A percentile compares a stretch with the other conserved stretches of the same genome.
Evolutionary conservation across 2,797 vertebrate genomes (phyloP).

Genomic region (Psittacula echo): DNA sequence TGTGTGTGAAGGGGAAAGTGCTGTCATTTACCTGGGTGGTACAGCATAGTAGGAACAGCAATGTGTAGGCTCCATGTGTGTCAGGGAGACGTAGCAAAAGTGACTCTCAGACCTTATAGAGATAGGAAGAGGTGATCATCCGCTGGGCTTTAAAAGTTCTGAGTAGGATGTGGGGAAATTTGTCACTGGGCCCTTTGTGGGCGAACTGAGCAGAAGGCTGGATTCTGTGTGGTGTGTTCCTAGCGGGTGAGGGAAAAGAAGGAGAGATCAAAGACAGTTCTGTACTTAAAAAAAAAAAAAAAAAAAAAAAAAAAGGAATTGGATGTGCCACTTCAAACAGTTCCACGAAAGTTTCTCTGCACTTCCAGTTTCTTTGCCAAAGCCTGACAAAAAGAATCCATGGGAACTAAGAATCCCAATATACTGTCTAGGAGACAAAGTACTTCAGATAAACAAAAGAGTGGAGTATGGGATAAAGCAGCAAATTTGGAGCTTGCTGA

Average conservation of each 20-base stretch:
- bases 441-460: background rate
- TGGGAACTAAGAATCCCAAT: background rate
- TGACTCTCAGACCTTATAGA: background rate
- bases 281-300: background rate
- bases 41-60: fast-evolving
- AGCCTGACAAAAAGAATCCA: background rate
- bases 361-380: background rate
- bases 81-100: background rate
- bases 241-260: background rate
- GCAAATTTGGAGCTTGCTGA: background rate
- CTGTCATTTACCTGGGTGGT: background rate
- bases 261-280: background rate
- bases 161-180: background rate
- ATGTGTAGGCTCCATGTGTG: fast-evolving
- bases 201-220: background rate
- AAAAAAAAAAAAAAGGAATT: background rate
- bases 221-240: background rate
- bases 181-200: background rate
- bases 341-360: background rate
- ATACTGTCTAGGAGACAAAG: fast-evolving
- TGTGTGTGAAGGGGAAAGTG: background rate
- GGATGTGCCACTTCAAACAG: background rate
- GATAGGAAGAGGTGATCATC: background rate
- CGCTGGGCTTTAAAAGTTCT: background rate
- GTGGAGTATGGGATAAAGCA: background rate